Conservation (phyloP, 2,797 vertebrate genomes). For the Diceros bicornis region DNA sequence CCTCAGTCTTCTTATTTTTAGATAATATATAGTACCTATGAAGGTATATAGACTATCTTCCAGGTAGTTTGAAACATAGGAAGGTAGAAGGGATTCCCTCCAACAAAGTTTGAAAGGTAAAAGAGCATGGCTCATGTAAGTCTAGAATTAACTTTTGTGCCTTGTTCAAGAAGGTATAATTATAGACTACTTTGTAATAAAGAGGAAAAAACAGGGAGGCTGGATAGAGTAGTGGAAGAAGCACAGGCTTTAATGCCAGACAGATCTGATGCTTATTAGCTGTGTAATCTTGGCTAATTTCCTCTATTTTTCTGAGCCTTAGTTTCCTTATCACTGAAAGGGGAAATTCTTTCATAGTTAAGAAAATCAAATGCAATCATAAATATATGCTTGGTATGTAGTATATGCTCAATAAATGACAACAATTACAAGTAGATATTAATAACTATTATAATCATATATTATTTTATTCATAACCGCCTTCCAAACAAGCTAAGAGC, state of each 20-base stretch:
- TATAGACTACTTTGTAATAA: not conserved
- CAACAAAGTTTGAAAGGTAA: not conserved
- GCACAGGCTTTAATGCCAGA: not conserved
- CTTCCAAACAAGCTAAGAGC: not conserved
- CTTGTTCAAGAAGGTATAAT: not conserved
- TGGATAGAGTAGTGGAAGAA: not conserved
- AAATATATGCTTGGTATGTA: not conserved
- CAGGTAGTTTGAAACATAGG: not conserved
- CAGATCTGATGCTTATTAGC: not conserved
- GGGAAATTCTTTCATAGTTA: not conserved
- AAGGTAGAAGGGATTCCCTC: not conserved
- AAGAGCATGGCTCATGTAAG: not conserved
- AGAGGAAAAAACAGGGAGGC: not conserved
- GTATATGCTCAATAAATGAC: not conserved
- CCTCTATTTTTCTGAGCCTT: slow-evolving; percentile 30
- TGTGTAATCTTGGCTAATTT: not conserved
- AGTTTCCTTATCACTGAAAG: not conserved
- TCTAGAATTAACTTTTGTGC: not conserved
- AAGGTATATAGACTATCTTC: not conserved
- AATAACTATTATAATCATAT: not conserved
- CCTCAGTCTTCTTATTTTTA: not conserved
- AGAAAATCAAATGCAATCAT: slow-evolving; percentile 33
- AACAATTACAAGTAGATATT: not conserved
- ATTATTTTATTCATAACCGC: not conserved
- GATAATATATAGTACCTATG: not conserved